Base-by-base conservation (phyloP, 1,140 invertebrate species). In the Asobara japonica region DNA sequence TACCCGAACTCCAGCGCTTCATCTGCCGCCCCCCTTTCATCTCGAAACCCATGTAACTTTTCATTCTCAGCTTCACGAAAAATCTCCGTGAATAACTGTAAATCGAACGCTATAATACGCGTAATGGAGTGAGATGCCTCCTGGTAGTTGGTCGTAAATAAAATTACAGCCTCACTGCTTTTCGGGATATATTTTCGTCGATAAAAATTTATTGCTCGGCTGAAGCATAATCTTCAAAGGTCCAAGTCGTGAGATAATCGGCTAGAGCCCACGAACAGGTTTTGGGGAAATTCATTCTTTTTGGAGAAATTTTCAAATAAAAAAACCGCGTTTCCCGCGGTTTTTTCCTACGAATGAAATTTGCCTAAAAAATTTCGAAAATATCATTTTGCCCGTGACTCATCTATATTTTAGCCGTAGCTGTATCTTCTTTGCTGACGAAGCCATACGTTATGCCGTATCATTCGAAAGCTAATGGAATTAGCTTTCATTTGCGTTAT, bases 1-100 rank as follows among this genome's bases (percentile, higher is more conserved):
- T 85, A 82, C 81, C 74, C 74, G 71, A 61, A 73, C 65, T 73
- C 22, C 70, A 72, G 62, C 69, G 67, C 68, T 74, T 71, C 51
- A 51, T 72, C 48, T 65, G n/a, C n/a, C n/a, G n/a, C n/a, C n/a
- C n/a, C 41, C 51, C 65, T 45, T 71, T 64, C 66, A 36, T 13
- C 38, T 41, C 31, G 22, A 2, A 45, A 68, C 65, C 41, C 10
- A 13, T 62, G 29, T 20, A 25, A 22, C 48, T 65, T 51, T 69
- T 51, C 20, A 41, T 51, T 61, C 36, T 38, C 29, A 29, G 41
- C 60, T 71, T 67, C 20, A n/a, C 36, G 11, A 29, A 62, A 25
- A 29, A 27, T 5, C 25, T 60, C 31, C 36, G 60, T 51, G 69
- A 11, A 48, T 62, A 27, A 56, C 38, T 56, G 45, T 69, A 38